These are phyloP conservation scores for Bergia sp. DNA, from an alignment of 92 coral and sea anemone species.

Conservation along the genomic window DNA sequence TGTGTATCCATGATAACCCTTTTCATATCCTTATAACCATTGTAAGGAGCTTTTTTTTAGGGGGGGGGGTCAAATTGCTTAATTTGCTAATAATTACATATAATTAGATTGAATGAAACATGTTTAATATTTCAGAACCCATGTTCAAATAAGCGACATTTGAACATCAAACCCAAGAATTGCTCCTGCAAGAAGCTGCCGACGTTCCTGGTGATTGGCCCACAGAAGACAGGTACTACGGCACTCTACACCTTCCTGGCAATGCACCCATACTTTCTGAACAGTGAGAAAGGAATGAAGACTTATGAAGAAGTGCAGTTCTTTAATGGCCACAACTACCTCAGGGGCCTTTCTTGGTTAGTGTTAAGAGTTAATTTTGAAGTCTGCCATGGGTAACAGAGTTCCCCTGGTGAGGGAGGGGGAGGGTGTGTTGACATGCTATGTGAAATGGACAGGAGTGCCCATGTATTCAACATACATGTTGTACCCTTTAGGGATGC, in stretches of 20 bases:
- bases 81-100: no score
- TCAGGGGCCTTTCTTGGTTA: slow-evolving; percentile 89
- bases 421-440: no score
- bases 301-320: slow-evolving; percentile 95
- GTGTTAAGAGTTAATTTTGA: neutral
- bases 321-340: slow-evolving; percentile 83
- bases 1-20: no score
- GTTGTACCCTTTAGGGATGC: no score
- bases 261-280: slow-evolving; percentile 83
- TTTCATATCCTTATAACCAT: no score
- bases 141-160: slow-evolving; percentile 83
- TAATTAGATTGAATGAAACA: no score
- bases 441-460: no score
- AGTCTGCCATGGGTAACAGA: no score
- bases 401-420: no score
- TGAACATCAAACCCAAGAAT: slow-evolving; percentile 64
- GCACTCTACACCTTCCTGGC: slow-evolving; percentile 86
- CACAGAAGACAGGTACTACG: slow-evolving; percentile 98
- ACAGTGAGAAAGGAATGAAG: slow-evolving; percentile 73
- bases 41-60: no score
- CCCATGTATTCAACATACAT: no score
- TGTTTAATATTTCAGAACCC: slow-evolving; percentile 66
- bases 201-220: slow-evolving; percentile 85
- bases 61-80: no score
- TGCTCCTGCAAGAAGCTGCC: slow-evolving; percentile 81